phyloP scores from a whole-genome alignment of 2,888 invertebrate species.

The Aleiodes leptofemur region DNA sequence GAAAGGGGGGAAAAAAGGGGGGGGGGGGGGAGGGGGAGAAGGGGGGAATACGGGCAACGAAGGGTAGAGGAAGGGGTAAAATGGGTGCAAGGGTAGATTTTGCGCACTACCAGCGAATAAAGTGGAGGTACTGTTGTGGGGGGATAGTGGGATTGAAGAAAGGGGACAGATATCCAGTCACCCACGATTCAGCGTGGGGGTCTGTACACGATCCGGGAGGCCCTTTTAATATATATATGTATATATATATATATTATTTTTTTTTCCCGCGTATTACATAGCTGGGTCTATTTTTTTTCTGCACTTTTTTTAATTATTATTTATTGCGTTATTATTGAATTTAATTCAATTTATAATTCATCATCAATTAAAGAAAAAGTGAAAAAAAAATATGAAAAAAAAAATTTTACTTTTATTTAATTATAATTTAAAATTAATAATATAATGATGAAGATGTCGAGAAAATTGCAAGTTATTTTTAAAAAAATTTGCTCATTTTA shows the following conservation, averaged over 20 bases:
- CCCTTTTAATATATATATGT: conserved; percentile 28
- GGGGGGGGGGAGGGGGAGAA: no score
- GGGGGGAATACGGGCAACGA: background rate
- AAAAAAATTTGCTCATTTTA: no score
- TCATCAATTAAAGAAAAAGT: background rate
- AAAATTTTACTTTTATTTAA: background rate
- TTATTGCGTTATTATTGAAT: background rate
- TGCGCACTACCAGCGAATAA: conserved; percentile 64
- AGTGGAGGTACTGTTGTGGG: conserved; percentile 47
- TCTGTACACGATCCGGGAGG: conserved; percentile 59
- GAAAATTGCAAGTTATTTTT: no score
- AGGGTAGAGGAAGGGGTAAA: conserved; percentile 16
- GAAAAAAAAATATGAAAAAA: background rate
- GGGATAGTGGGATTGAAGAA: conserved; percentile 51
- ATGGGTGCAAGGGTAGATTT: conserved; percentile 61
- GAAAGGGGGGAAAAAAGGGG: background rate
- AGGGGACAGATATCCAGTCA: conserved; percentile 66
- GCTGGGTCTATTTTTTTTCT: conserved; percentile 3
- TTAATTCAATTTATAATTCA: background rate
- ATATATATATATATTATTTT: no score
- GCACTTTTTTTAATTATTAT: background rate
- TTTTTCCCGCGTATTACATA: background rate
- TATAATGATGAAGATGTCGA: conserved; percentile 7
- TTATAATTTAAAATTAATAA: background rate
- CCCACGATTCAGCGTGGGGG: conserved; percentile 72